Percentiles rank a stretch among this genome's conserved stretches.
These are phyloP conservation scores for Tribolium madens DNA, from an alignment of 1,140 invertebrate species.

Conservation along the genomic window DNA sequence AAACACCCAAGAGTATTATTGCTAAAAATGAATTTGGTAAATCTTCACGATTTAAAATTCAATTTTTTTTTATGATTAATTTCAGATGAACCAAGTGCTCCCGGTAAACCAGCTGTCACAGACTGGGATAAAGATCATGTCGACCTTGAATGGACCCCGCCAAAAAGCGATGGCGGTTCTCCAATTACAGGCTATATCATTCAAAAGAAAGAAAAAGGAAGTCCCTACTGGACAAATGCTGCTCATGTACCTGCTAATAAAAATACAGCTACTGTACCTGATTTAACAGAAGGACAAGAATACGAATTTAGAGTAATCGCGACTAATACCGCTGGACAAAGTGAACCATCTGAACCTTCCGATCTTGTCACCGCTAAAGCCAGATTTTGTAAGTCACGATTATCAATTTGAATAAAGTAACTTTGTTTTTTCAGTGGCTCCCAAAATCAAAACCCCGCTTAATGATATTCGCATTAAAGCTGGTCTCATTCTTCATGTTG, in stretches of 20 bases:
- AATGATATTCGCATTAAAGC: conserved; percentile 90
- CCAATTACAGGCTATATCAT: conserved; percentile 94
- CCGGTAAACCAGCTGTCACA: conserved; percentile 87
- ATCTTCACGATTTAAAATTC: conserved; percentile 25
- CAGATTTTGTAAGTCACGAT: conserved; percentile 76
- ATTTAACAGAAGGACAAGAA: conserved; percentile 92
- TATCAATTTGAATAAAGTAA: not conserved
- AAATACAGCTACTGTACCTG: conserved; percentile 83
- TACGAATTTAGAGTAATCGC: conserved; percentile 98
- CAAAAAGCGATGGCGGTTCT: conserved; percentile 89
- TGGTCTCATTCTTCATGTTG: conserved; percentile 91
- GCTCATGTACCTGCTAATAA: conserved; percentile 85
- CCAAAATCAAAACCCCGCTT: conserved; percentile 92
- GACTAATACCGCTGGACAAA: conserved; percentile 94
- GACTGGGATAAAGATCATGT: conserved; percentile 96
- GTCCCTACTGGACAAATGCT: conserved; percentile 90
- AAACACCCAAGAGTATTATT: conserved; percentile 86
- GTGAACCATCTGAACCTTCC: conserved; percentile 94
- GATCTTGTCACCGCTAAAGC: conserved; percentile 89
- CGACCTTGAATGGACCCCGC: conserved; percentile 89
- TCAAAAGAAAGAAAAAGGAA: conserved; percentile 95
- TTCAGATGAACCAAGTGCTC: conserved; percentile 89
- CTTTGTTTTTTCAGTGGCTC: conserved; percentile 75
- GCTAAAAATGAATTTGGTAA: conserved; percentile 92
- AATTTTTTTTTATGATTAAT: conserved; percentile 46